Evolutionary conservation across 2,113 vertebrate species (phyloP).

Genomic region (Peromyscus leucopus): DNA sequence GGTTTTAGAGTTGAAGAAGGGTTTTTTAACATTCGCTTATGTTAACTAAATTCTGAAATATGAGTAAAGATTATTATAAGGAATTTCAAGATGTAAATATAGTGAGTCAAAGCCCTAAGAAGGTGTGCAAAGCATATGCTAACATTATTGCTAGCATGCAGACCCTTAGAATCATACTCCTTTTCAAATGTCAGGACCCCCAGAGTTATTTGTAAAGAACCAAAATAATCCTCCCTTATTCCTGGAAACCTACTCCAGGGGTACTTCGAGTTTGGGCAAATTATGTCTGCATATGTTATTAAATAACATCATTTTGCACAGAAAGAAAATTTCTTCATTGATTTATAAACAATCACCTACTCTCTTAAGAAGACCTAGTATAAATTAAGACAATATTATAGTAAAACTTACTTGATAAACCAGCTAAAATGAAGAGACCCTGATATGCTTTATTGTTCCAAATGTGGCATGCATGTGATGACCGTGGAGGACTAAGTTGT

Average conservation of each 20-base stretch:
- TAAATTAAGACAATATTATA: constrained; percentile 28
- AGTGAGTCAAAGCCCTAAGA: neutral
- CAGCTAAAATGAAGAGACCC: neutral
- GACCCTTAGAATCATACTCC: neutral
- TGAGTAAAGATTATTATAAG: constrained; percentile 20
- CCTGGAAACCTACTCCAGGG: neutral
- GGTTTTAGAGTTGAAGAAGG: neutral
- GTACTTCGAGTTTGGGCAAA: neutral
- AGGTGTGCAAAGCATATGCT: neutral
- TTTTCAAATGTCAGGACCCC: neutral
- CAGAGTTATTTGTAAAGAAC: neutral
- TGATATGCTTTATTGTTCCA: neutral
- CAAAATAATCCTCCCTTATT: neutral
- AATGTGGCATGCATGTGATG: neutral
- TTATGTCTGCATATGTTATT: constrained; percentile 1
- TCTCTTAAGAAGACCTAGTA: constrained; percentile 4
- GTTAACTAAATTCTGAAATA: constrained; percentile 40
- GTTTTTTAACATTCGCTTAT: neutral
- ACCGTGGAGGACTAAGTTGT: neutral
- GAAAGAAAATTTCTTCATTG: constrained; percentile 49
- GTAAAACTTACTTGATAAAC: constrained; percentile 18
- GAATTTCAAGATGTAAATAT: neutral
- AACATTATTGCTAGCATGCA: neutral
- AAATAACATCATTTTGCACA: constrained; percentile 57
- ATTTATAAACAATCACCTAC: constrained; percentile 37